phyloP scores from a whole-genome alignment of 2,888 invertebrate genomes.

The Hydrotaea diabolus region DNA sequence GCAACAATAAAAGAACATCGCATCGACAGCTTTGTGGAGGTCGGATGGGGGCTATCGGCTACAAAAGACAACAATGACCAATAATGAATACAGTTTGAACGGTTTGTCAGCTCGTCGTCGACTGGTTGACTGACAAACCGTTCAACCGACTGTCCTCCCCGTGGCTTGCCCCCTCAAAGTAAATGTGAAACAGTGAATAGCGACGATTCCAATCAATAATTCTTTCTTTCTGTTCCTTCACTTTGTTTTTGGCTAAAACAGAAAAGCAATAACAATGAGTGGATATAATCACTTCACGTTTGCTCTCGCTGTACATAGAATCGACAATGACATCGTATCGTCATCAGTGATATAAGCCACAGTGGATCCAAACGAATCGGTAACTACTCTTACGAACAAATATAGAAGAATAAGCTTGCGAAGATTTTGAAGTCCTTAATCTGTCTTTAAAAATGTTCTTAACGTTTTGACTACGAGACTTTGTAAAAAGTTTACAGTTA shows the following conservation, averaged over 20 bases:
- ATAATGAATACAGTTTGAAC: slow-evolving; percentile 36
- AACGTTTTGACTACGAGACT: too few relatives aligned
- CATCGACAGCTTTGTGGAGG: slow-evolving; percentile 22
- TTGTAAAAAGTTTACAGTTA: too few relatives aligned
- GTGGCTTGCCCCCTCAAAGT: background rate
- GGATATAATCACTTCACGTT: background rate
- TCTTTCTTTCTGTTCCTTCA: background rate
- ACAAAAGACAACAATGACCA: slow-evolving; percentile 23
- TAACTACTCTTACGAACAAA: too few relatives aligned
- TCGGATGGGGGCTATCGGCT: background rate
- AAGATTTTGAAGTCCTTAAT: too few relatives aligned
- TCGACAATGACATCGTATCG: too few relatives aligned
- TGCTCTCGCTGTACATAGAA: background rate
- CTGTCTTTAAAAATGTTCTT: too few relatives aligned
- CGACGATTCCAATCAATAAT: slow-evolving; percentile 26
- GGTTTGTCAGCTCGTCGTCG: background rate
- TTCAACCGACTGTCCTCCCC: background rate
- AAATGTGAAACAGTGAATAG: slow-evolving; percentile 26
- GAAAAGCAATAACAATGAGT: background rate
- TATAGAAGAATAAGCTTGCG: too few relatives aligned
- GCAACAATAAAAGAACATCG: slow-evolving; percentile 36
- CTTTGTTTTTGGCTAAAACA: background rate
- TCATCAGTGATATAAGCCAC: background rate
- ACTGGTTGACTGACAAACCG: background rate
- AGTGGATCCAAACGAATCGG: background rate